Base-by-base conservation (phyloP, 2,888 invertebrate genomes). In the Trachelus stipa region DNA sequence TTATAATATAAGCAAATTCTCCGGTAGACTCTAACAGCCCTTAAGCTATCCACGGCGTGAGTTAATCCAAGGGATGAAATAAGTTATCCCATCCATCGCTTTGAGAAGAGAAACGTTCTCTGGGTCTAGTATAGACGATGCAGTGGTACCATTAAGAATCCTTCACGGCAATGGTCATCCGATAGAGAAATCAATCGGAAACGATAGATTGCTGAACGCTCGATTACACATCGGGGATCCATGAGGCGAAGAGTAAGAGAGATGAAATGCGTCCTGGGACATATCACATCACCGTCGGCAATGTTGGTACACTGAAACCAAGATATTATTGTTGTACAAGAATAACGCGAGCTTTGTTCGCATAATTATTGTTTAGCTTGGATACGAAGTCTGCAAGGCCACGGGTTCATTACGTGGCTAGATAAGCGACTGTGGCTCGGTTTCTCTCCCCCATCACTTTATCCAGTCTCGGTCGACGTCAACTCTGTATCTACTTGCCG, bases 401-500 rank as follows among this genome's bases (percentile, higher is more conserved):
- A 11, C 11, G 71, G 30, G 30, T 71, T 71, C 71, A 71, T 71
- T 71, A 71, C 30, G 71, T 71, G 71, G 71, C 34, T 71, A 71
- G 71, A 71, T 71, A 71, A 71, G 71, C 71, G 71, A 71, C 71
- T 3, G 11, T 71, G 71, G 30, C 34, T 71, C 9, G 11, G 71
- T 31, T 12, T 12, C 31, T 34, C 34, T 34, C 30, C 23, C 30
- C 11, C 34, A 6, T 56, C 56, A 23, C 56, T 56, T 23, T 6
- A 56, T 6, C 56, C 56, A 23, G 23, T 56, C 23, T 15, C 23
- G 6, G 9, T 23, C 9, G 9, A 23, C 23, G 15, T 56, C 56
- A 23, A 56, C 15, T 56, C 56, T 23, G 56, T 56, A 56, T 23
- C 23, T 56, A 23, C 56, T 56, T 56, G 56, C 9, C 23, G 40